Evolutionary conservation across 2,888 invertebrate species (phyloP), one percentile per base, ranked within the genome.

Genomic region (Phortica okadai): DNA sequence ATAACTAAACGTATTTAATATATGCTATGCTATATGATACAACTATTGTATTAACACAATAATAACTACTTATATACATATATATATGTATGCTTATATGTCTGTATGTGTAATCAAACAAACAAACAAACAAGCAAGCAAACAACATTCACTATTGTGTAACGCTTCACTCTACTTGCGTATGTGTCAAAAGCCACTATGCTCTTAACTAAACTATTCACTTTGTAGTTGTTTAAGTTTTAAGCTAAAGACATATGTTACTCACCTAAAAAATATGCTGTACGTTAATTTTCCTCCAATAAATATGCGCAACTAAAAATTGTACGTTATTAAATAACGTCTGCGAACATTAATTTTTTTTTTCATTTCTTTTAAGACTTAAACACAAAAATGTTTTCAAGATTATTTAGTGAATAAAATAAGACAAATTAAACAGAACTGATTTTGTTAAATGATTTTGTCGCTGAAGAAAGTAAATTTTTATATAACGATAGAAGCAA

Each of bases 21-120:
- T 74, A 74, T 74, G 50, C 41, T 74, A 74, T 59, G 72, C 73
- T 78, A 75, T 54, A 74, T 74, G 66, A 54, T 72, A 54, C 16
- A 62, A 62, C 62, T 62, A 62, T 62, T 62, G 62, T 21, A 62
- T 25, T 62, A 62, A 16, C 62, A 62, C 70, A 54, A 56, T 72
- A 14, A 21, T 45, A 69, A 44, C 45, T 45, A 45, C 16, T 72
- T 10, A 56, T 70, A 70, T 70, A 45, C 4, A 50, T 70, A 70
- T 50, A 33, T 72, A 25, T 70, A 50, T 70, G 54, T 72, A 72
- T 69, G 16, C 21, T 74, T 81, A 78, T 77, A 76, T 82, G 78
- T 82, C 82, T 83, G 82, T 83, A 79, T 78, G 75, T 79, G 77
- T 82, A 82, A 81, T 69, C 84, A 74, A 82, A 79, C 79, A 76